These are phyloP conservation scores for Cylas formicarius DNA, from an alignment of 1,140 invertebrate species.

Conservation along the genomic window DNA sequence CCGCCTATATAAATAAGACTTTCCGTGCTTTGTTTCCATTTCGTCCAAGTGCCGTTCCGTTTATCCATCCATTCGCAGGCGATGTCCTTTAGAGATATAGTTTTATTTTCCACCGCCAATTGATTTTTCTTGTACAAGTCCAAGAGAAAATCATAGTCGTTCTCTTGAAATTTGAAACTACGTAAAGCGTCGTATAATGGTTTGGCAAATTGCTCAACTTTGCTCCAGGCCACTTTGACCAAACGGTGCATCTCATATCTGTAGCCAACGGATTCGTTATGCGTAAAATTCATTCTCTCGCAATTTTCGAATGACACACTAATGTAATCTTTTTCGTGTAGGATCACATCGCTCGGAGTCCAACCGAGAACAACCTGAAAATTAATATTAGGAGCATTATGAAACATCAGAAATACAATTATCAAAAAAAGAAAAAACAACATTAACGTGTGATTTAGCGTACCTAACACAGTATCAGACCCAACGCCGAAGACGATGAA, in stretches of 20 bases:
- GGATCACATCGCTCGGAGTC: constrained; percentile 57
- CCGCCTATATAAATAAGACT: constrained; percentile 51
- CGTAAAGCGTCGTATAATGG: constrained; percentile 51
- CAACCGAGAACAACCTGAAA: constrained; percentile 43
- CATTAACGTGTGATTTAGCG: constrained; percentile 45
- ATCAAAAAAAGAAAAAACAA: no score
- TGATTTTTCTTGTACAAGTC: constrained; percentile 43
- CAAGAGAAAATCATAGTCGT: constrained; percentile 51
- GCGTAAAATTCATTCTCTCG: constrained; percentile 37
- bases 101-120: constrained; percentile 12
- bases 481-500: no score
- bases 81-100: constrained; percentile 45
- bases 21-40: constrained; percentile 28
- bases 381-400: no score
- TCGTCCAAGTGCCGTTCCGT: constrained; percentile 13
- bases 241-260: constrained; percentile 59
- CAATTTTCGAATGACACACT: constrained; percentile 51
- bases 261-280: constrained; percentile 41
- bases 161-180: constrained; percentile 48
- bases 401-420: no score
- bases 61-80: constrained; percentile 63
- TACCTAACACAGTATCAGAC: not conserved
- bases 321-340: constrained; percentile 46
- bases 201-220: constrained; percentile 47
- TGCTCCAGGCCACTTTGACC: constrained; percentile 58